Evolutionary conservation across 2,888 invertebrate genomes (phyloP).

Genomic region (Troilus luridus): DNA sequence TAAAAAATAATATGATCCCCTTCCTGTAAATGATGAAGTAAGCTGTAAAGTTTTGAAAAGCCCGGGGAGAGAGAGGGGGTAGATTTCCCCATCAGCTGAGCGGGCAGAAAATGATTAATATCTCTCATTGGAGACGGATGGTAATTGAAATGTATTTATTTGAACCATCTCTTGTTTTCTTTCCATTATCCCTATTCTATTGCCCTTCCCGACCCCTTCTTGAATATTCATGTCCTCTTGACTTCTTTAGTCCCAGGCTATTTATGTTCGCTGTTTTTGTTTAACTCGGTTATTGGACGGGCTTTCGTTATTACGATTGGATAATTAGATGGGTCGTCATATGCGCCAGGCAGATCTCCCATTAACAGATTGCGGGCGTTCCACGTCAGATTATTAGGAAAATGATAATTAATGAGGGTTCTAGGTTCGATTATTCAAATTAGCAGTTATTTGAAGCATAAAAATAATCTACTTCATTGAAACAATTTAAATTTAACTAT

Average conservation of each 20-base stretch:
- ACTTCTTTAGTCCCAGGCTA: slow-evolving; percentile 21
- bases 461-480: no score
- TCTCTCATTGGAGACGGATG: slow-evolving; percentile 29
- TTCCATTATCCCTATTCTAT: slow-evolving; percentile 39
- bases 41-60: slow-evolving; percentile 34
- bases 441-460: no score
- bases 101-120: slow-evolving; percentile 38
- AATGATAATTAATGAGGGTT: neutral
- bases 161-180: slow-evolving; percentile 37
- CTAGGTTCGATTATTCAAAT: neutral
- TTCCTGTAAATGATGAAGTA: neutral
- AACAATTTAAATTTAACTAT: no score
- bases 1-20: neutral
- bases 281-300: neutral
- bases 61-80: neutral
- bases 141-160: slow-evolving; percentile 48
- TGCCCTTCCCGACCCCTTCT: neutral
- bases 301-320: neutral
- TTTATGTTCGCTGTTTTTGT: slow-evolving; percentile 35
- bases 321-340: neutral
- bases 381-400: neutral
- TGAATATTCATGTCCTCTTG: slow-evolving; percentile 50
- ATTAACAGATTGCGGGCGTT: neutral
- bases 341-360: no score
- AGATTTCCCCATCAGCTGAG: slow-evolving; percentile 28